These are phyloP conservation scores for Danio tinwini DNA, from an alignment of 2,797 vertebrate species.

Conservation along the genomic window DNA sequence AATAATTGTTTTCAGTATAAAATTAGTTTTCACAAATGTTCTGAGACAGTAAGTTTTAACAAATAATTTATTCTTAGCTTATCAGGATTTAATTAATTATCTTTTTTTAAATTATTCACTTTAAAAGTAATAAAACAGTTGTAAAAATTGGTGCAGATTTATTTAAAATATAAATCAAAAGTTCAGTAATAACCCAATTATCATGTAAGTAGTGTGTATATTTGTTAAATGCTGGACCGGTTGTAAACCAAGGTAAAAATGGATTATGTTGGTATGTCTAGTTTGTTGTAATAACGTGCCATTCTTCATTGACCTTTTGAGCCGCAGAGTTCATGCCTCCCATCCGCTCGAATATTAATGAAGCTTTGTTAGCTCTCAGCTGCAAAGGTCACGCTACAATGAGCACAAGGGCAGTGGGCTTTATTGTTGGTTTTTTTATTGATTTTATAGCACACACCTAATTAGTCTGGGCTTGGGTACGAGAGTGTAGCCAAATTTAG, in stretches of 20 bases:
- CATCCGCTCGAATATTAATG: slow-evolving; percentile 40
- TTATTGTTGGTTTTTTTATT: slow-evolving; percentile 17
- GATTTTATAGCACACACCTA: slow-evolving; percentile 16
- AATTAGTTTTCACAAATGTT: no score
- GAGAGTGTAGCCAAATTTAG: no score
- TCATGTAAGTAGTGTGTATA: background rate
- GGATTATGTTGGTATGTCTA: background rate
- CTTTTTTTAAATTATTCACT: no score
- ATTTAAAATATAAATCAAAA: background rate
- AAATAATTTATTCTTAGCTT: no score
- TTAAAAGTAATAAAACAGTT: no score
- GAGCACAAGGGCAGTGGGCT: slow-evolving; percentile 38
- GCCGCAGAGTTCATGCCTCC: slow-evolving; percentile 19
- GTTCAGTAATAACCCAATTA: background rate
- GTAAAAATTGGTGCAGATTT: no score
- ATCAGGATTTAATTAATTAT: no score
- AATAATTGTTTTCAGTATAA: no score
- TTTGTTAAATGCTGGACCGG: background rate
- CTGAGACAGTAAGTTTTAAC: no score
- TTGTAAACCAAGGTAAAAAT: background rate
- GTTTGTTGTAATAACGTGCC: background rate
- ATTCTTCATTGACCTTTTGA: slow-evolving; percentile 44
- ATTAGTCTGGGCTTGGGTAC: background rate
- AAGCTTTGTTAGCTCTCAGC: slow-evolving; percentile 36
- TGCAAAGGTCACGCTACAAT: slow-evolving; percentile 44